Evolutionary conservation across 2,113 vertebrate genomes (phyloP).

Genomic region (Syngnathus scovelli): DNA sequence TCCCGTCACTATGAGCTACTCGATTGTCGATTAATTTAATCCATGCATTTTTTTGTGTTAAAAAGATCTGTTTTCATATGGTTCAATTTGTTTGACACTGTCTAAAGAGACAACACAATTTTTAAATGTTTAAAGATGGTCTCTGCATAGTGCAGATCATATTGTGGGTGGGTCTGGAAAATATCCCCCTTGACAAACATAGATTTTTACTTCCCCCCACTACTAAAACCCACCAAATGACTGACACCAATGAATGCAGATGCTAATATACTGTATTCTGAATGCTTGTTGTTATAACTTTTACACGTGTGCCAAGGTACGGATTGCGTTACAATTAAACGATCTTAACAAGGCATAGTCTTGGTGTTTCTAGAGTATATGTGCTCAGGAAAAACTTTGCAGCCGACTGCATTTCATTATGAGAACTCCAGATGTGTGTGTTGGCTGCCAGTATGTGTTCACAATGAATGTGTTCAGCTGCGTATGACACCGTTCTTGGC

Average conservation of each 20-base stretch:
- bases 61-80: no score
- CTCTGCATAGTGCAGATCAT: background rate
- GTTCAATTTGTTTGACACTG: no score
- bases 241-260: background rate
- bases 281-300: background rate
- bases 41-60: no score
- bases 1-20: no score
- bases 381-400: conserved; percentile 44
- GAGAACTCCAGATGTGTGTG: conserved; percentile 65
- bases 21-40: no score
- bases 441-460: conserved; percentile 44
- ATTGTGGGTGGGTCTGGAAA: background rate
- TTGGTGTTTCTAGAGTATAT: conserved; percentile 33
- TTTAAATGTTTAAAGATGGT: background rate
- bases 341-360: conserved; percentile 20
- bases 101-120: no score
- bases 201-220: background rate
- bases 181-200: background rate
- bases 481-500: conserved; percentile 63
- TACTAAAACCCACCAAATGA: background rate
- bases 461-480: conserved; percentile 59
- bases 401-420: conserved; percentile 59
- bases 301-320: conserved; percentile 7
- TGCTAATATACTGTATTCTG: background rate
- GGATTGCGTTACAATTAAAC: conserved; percentile 1